Evolutionary conservation across 2,888 invertebrate genomes (phyloP), one percentile per base, ranked within the genome.

Genomic region (Nemapogon koenigi): DNA sequence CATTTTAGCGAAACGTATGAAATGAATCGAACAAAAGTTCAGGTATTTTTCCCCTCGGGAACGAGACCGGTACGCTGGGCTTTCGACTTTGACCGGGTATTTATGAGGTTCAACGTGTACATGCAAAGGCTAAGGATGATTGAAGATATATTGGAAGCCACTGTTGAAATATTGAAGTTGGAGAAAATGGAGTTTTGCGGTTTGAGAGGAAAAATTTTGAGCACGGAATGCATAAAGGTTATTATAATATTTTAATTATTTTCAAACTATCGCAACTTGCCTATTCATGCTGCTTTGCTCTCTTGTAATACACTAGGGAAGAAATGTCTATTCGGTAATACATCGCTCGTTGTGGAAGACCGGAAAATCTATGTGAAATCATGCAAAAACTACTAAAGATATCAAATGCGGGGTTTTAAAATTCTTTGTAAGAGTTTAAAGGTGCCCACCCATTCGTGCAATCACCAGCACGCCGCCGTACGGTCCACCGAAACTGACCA

Each of bases 111-210:
- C 39, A 81, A 85, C 40, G 57, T 78, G 1, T 91, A 87, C 55
- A 68, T 84, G 39, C 71, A 83, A 11, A 76, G 91, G 7, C 64
- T 92, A 1, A 65, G 71, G 36, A 79, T 87, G 52, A 81, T 92
- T 3, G 76, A 88, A 66, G 71, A 76, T 2, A 81, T 96, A 45
- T 85, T 95, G 46, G 83, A 86, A 28, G 87, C 89, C 0, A 89
- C 89, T 0, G 73, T 87, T 2, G 95, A 96, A 59, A 93, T 93
- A 61, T 68, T 86, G 30, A 94, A 94, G 58, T 63, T 96, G 43
- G 96, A 97, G 62, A 93, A 91, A 58, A 85, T 93, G 1, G 90
- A 90, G 55, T 83, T 91, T 39, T 87, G 88, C 28, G 91, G 88
- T 0, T 55, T 87, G 4, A 79, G 83, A 41, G 89, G 88, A 1